Evolutionary conservation across 2,113 vertebrate genomes (phyloP), one percentile per base, ranked within the genome.

Genomic region (Deroptyus accipitrinus): DNA sequence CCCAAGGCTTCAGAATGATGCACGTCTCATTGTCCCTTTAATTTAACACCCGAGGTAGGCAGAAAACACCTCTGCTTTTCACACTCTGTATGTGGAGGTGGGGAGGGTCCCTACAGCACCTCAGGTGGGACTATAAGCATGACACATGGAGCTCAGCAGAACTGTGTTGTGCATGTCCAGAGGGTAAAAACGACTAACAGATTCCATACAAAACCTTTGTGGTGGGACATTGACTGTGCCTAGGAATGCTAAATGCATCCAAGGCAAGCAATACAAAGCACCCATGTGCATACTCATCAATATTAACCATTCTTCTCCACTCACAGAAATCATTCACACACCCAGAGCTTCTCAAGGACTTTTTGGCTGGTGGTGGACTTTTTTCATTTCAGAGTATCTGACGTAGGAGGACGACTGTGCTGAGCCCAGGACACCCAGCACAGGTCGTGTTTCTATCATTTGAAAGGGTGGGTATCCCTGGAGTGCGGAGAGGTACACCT

Each of bases 121-220:
- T 63, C 52, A 39, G 44, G 19, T 41, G 25, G 57, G 23, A 81
- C 39, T 37, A 51, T 2, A 4, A 49, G 30, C 44, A 44, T 17
- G 72, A 76, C 73, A 55, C 20, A n/a, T 11, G 27, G 51, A 63
- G 49, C 59, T 70, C 54, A 81, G 63, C 46, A 95, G 79, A 66
- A 49, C 22, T 13, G n/a, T 14, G 22, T 46, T 39, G n/a, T 1
- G 2, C 12, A 20, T n/a, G 49, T 49, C 49, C 11, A 61, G 25
- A 69, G 10, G 27, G 28, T 9, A 55, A 83, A 83, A 54, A 41
- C 0, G 1, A 1, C 0, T 17, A 76, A 68, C 5, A 22, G 73
- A 87, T 48, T 61, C 37, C 61, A 33, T 30, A 33, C 2, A 33
- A 64, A 82, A 19, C 15, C 64, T 81, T 52, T 81, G 41, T 46